Evolutionary conservation across 2,888 invertebrate species (phyloP).

Genomic region (Clostera curtula): DNA sequence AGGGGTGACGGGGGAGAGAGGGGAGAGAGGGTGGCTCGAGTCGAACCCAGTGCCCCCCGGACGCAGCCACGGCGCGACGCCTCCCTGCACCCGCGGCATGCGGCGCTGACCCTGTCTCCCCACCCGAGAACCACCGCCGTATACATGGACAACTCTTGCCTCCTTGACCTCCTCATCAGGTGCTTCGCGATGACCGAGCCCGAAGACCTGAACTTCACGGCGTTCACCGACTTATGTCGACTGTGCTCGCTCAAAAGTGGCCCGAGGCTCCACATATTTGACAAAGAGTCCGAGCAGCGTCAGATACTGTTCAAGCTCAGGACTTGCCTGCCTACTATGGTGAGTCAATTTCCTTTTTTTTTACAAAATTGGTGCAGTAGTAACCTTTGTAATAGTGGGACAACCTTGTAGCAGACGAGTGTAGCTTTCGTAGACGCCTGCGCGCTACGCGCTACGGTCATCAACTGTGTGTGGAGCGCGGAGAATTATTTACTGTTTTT

Average conservation of each 20-base stretch:
- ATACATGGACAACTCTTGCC: slow-evolving; percentile 76
- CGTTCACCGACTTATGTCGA: slow-evolving; percentile 81
- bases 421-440: slow-evolving; percentile 61
- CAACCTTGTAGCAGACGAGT: slow-evolving; percentile 32
- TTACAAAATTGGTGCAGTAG: slow-evolving; percentile 6
- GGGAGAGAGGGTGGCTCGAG: slow-evolving; percentile 34
- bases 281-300: slow-evolving; percentile 81
- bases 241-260: slow-evolving; percentile 81
- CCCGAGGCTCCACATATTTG: slow-evolving; percentile 81
- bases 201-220: slow-evolving; percentile 80
- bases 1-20: slow-evolving; percentile 31
- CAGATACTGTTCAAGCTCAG: slow-evolving; percentile 81
- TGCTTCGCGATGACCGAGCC: slow-evolving; percentile 78
- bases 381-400: no score
- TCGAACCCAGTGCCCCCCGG: slow-evolving; percentile 63
- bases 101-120: slow-evolving; percentile 63
- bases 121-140: slow-evolving; percentile 63
- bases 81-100: slow-evolving; percentile 69
- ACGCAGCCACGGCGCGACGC: slow-evolving; percentile 70
- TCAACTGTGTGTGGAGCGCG: no score
- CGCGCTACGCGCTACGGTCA: slow-evolving; percentile 57
- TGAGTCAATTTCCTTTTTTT: slow-evolving; percentile 53
- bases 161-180: slow-evolving; percentile 75
- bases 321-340: slow-evolving; percentile 80
- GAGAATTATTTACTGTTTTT: no score